These are phyloP conservation scores for Cheilosia grossa DNA, from an alignment of 2,888 invertebrate species.

Conservation along the genomic window DNA sequence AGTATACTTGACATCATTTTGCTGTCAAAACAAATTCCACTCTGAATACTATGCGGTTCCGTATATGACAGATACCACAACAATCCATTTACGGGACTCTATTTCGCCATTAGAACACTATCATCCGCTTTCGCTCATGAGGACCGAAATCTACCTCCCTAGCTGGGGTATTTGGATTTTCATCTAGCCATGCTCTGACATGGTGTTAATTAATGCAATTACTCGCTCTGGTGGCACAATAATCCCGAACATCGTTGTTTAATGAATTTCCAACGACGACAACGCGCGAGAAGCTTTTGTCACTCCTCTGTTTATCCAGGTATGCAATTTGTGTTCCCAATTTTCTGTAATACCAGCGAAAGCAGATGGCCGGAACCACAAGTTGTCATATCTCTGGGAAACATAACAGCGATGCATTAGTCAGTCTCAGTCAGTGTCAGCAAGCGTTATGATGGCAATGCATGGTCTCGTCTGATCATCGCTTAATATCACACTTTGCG, in stretches of 20 bases:
- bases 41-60: slow-evolving; percentile 22
- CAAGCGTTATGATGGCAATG: slow-evolving; percentile 21
- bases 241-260: slow-evolving; percentile 66
- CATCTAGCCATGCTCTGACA: slow-evolving; percentile 52
- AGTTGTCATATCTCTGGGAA: slow-evolving; percentile 50
- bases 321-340: slow-evolving; percentile 66
- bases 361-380: slow-evolving; percentile 47
- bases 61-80: slow-evolving; percentile 44
- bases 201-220: slow-evolving; percentile 72
- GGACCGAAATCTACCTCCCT: slow-evolving; percentile 18
- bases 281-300: background rate
- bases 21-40: slow-evolving; percentile 36
- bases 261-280: slow-evolving; percentile 49
- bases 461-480: slow-evolving; percentile 42
- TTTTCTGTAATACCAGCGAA: slow-evolving; percentile 44
- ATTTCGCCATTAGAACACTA: slow-evolving; percentile 40
- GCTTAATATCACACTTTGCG: slow-evolving; percentile 42
- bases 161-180: slow-evolving; percentile 34
- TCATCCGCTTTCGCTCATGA: slow-evolving; percentile 32
- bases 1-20: slow-evolving; percentile 38
- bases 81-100: slow-evolving; percentile 56
- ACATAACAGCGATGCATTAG: slow-evolving; percentile 51
- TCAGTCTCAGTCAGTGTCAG: slow-evolving; percentile 67
- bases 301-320: slow-evolving; percentile 60
- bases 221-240: slow-evolving; percentile 71